A percentile compares a stretch with the other conserved stretches of the same genome.
Evolutionary conservation across 2,888 invertebrate species (phyloP).

Genomic region (Xanthorhoe designata): DNA sequence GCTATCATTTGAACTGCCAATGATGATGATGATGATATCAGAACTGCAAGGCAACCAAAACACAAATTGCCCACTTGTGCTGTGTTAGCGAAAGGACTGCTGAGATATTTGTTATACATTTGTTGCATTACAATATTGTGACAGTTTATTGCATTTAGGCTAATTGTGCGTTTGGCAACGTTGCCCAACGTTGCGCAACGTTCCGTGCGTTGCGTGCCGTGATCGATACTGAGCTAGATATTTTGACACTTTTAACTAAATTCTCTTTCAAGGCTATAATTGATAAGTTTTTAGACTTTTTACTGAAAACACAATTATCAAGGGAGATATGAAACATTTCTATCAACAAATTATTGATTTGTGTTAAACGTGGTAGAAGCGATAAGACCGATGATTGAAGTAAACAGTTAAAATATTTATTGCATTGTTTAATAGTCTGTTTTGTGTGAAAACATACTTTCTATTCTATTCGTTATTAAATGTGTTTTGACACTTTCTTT

Average conservation of each 20-base stretch:
- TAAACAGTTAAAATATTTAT: no score
- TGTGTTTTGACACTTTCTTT: no score
- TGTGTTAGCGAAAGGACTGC: not conserved
- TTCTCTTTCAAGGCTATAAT: conserved; percentile 16
- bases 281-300: not conserved
- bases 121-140: conserved; percentile 19
- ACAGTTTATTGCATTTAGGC: conserved; percentile 23
- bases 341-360: no score
- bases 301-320: not conserved
- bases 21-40: no score
- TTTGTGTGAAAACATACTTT: no score
- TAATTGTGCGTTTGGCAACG: conserved; percentile 28
- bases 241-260: conserved; percentile 11
- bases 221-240: conserved; percentile 20
- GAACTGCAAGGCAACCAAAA: no score
- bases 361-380: no score
- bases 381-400: no score
- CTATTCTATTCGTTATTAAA: no score
- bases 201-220: conserved; percentile 28
- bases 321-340: no score
- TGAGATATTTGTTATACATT: conserved; percentile 12
- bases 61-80: not conserved
- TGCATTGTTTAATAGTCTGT: no score
- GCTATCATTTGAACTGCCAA: no score
- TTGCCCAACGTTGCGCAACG: conserved; percentile 23